phyloP scores from a whole-genome alignment of 2,113 vertebrate genomes.

The Prunella fulvescens region DNA sequence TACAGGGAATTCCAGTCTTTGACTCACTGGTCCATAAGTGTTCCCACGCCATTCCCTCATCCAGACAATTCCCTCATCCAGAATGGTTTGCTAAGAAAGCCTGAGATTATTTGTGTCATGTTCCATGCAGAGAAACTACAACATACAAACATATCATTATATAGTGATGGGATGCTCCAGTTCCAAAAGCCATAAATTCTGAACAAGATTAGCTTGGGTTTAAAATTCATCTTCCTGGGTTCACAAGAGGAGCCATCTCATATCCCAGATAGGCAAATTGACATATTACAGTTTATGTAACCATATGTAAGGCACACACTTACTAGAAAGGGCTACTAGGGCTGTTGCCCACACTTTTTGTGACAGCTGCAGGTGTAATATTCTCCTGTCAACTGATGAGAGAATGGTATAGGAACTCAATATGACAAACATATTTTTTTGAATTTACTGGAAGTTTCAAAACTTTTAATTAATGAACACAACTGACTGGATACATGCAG shows the following conservation, averaged over 20 bases:
- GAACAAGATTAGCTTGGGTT: background rate
- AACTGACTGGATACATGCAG: background rate
- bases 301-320: background rate
- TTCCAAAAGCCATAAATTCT: background rate
- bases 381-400: background rate
- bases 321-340: background rate
- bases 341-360: background rate
- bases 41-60: constrained; percentile 15
- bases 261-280: background rate
- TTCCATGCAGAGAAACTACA: background rate
- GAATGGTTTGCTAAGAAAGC: background rate
- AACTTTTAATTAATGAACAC: background rate
- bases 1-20: constrained; percentile 34
- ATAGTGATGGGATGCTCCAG: background rate
- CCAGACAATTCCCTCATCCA: background rate
- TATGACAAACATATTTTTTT: background rate
- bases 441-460: background rate
- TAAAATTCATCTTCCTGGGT: background rate
- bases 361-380: background rate
- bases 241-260: background rate
- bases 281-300: background rate
- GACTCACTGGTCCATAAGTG: background rate
- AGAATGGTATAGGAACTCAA: background rate
- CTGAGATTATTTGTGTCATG: background rate
- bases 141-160: background rate